Evolutionary conservation across 1,140 invertebrate species (phyloP).

Genomic region (Lucilia cuprina): DNA sequence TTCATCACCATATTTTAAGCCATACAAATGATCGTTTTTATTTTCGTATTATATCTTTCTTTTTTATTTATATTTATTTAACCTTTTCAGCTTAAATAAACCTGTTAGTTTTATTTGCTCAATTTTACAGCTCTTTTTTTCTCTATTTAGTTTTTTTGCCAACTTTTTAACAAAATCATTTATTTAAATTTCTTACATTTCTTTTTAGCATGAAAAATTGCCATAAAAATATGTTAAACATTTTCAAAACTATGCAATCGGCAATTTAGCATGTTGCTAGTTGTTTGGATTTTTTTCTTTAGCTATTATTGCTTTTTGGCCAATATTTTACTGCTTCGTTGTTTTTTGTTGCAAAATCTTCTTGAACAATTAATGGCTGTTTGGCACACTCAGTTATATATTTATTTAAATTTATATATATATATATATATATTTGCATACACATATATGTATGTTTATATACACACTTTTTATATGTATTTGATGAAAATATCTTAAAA

Average conservation of each 20-base stretch:
- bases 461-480: background rate
- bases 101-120: background rate
- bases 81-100: background rate
- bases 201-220: slow-evolving; percentile 18
- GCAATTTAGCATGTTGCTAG: background rate
- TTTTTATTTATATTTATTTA: background rate
- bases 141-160: no score
- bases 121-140: background rate
- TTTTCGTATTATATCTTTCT: background rate
- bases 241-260: background rate
- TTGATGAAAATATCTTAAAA: background rate
- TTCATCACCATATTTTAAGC: background rate
- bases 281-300: background rate
- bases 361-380: background rate
- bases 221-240: slow-evolving; percentile 28
- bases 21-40: background rate
- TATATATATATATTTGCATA: no score
- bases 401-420: no score
- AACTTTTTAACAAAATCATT: slow-evolving; percentile 17
- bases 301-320: background rate
- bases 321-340: background rate
- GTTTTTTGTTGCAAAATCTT: no score
- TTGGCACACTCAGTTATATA: background rate
- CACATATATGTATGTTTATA: no score
- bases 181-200: slow-evolving; percentile 26